These are phyloP conservation scores for Callorhinus ursinus DNA, from an alignment of 2,113 vertebrate species.

Conservation along the genomic window DNA sequence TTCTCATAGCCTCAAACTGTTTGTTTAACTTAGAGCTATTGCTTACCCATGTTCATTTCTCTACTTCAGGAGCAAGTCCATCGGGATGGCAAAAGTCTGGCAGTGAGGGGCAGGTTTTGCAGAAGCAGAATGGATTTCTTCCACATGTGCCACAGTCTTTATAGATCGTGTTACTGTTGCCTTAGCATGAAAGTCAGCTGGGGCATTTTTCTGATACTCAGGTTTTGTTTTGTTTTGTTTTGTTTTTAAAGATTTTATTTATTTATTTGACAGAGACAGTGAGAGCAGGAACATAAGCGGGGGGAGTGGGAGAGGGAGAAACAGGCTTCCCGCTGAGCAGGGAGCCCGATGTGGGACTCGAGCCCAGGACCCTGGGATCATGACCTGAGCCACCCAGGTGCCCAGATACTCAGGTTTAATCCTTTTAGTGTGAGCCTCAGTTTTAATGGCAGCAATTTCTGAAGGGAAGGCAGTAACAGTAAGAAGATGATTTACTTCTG, in stretches of 20 bases:
- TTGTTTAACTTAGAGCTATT: background rate
- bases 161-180: background rate
- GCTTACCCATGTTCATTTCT: background rate
- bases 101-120: background rate
- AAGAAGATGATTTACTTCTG: background rate
- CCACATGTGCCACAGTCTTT: background rate
- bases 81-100: background rate
- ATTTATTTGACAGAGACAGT: too few species aligned
- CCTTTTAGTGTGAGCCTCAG: background rate
- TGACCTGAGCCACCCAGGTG: too few species aligned
- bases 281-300: too few species aligned
- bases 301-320: too few species aligned
- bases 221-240: background rate
- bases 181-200: background rate
- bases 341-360: too few species aligned
- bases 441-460: background rate
- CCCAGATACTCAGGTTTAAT: background rate
- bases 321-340: too few species aligned
- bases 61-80: background rate
- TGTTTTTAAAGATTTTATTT: too few species aligned
- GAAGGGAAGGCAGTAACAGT: background rate
- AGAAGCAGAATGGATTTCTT: background rate
- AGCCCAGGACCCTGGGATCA: too few species aligned
- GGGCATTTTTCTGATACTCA: background rate
- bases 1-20: background rate